Base-by-base conservation (phyloP, 2,888 invertebrate genomes). In the Acronicta alni region DNA sequence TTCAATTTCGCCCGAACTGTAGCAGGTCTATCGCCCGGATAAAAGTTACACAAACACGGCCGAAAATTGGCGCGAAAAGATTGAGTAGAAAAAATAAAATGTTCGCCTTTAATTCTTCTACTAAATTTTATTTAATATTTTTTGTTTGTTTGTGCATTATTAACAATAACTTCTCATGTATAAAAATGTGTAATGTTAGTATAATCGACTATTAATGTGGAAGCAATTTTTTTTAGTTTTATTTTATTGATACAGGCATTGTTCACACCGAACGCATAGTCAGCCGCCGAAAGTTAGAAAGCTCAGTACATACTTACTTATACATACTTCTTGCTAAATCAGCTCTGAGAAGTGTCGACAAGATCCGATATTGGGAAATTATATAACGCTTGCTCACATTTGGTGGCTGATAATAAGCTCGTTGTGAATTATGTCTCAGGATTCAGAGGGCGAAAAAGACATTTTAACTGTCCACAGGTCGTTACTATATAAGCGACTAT, bases 81-180 rank as follows among this genome's bases (percentile, higher is more conserved):
- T 6, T 35, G 35, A 35, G 1, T n/a, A 35, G n/a, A 14, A 35
- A 35, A 35, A 35, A 35, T 9, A 14, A 2, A 35, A 35, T 35
- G 8, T 35, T 6, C 35, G n/a, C 8, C 6, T 35, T 35, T 32
- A 26, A 23, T 10, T n/a, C n/a, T 30, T 30, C 1, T 2, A 30
- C 9, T 10, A 23, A 23, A 5, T 57, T 51, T 38, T 32, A 23
- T 51, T 38, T 52, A 14, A 35, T 26, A n/a, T 26, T 26, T 18
- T n/a, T 49, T 16, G 0, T 37, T 38, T 9, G 8, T 59, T 59
- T 58, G 10, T 26, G 16, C 41, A 49, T 60, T 59, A 67, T 38
- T 41, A 67, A 47, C 17, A 46, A 17, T 51, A 44, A 56, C 30
- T 67, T 68, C 38, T 56, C 18, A 37, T 57, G 38, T 57, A 49